phyloP scores from a whole-genome alignment of 2,797 vertebrate species.

The Hoplostethus mediterraneus region DNA sequence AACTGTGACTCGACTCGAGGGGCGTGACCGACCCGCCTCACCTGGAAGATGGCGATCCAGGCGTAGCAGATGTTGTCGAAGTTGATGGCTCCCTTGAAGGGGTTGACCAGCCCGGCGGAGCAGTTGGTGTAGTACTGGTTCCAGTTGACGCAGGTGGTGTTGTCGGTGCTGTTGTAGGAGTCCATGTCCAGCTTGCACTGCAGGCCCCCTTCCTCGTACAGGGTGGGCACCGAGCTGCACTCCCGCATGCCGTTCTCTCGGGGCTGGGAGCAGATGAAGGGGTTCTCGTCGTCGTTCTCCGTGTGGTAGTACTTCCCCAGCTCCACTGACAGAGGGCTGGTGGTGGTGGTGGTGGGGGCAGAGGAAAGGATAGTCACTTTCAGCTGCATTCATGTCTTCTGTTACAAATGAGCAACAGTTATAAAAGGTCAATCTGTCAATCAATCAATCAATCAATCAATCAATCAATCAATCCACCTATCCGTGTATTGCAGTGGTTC shows the following conservation, averaged over 20 bases:
- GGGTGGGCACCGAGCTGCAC: constrained; percentile 88
- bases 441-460: no score
- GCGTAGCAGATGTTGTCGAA: constrained; percentile 98
- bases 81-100: constrained; percentile 98
- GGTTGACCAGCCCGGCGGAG: constrained; percentile 91
- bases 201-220: constrained; percentile 88
- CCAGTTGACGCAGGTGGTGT: constrained; percentile 97
- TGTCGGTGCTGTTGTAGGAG: constrained; percentile 94
- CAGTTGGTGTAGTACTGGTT: constrained; percentile 98
- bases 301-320: constrained; percentile 93
- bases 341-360: no score
- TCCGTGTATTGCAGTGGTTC: no score
- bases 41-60: constrained; percentile 99
- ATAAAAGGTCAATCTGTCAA: no score
- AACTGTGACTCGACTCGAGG: no score
- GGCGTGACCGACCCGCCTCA: constrained; percentile 45
- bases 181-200: constrained; percentile 91
- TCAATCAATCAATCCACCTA: no score
- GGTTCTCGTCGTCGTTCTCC: constrained; percentile 95
- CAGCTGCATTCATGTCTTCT: no score
- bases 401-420: no score
- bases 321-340: constrained; percentile 88
- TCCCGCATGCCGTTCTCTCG: constrained; percentile 94
- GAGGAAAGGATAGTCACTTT: neutral
- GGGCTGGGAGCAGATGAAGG: constrained; percentile 96